Percentiles rank a stretch among this genome's conserved stretches.
Evolutionary conservation across 2,888 invertebrate species (phyloP).

Genomic region (Carabus problematicus): DNA sequence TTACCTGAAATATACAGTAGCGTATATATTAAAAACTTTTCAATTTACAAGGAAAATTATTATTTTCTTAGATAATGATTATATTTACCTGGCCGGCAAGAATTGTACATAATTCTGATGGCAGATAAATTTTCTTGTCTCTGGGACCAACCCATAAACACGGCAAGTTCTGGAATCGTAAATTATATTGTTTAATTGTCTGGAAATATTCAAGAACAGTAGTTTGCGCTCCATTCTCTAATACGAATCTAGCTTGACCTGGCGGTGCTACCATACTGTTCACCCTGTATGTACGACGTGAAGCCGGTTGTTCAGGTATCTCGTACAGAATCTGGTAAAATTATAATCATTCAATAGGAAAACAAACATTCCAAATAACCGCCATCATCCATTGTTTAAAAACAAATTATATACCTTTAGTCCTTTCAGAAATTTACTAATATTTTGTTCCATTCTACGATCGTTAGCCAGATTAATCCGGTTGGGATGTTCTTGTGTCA

Average conservation of each 20-base stretch:
- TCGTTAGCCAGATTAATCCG: constrained; percentile 45
- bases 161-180: constrained; percentile 73
- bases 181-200: constrained; percentile 50
- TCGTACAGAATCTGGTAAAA: constrained; percentile 61
- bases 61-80: background rate
- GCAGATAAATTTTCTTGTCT: constrained; percentile 77
- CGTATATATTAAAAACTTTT: constrained; percentile 8
- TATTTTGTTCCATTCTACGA: constrained; percentile 29
- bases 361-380: constrained; percentile 23
- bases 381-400: background rate
- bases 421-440: constrained; percentile 58
- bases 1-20: constrained; percentile 54
- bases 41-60: constrained; percentile 2
- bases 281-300: constrained; percentile 60
- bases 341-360: constrained; percentile 33
- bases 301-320: constrained; percentile 57
- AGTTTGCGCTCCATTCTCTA: constrained; percentile 50
- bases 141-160: constrained; percentile 82
- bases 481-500: constrained; percentile 46
- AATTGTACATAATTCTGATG: constrained; percentile 83
- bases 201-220: constrained; percentile 63
- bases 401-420: constrained; percentile 56
- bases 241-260: constrained; percentile 54
- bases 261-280: constrained; percentile 58
- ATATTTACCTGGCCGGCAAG: constrained; percentile 71